phyloP scores from a whole-genome alignment of 1,140 invertebrate species.

The Megalonaias nervosa region DNA sequence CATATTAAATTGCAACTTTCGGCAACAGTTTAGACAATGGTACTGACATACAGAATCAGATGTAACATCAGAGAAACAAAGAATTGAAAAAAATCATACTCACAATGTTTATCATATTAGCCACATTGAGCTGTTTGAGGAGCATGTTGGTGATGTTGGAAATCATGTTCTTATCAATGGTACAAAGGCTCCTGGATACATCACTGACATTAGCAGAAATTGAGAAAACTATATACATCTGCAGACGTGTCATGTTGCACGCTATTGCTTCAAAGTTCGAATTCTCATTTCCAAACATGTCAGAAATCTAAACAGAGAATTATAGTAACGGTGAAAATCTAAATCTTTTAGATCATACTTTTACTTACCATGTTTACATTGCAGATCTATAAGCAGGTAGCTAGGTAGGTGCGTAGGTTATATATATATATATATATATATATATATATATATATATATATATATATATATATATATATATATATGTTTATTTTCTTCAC shows the following conservation, averaged over 20 bases:
- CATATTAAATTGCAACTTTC: no score
- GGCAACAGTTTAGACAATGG: no score
- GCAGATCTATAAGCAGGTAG: no score
- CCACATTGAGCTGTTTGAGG: slow-evolving; percentile 13
- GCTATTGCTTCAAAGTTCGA: slow-evolving; percentile 16
- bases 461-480: no score
- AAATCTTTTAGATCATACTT: neutral
- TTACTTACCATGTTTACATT: no score
- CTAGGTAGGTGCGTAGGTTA: no score
- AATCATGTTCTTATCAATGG: slow-evolving; percentile 12
- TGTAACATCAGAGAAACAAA: no score
- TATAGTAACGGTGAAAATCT: neutral
- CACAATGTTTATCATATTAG: slow-evolving; percentile 19
- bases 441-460: no score
- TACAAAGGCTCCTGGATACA: slow-evolving; percentile 15
- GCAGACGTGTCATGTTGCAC: slow-evolving; percentile 13
- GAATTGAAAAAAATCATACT: neutral
- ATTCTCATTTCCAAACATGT: neutral
- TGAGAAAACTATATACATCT: slow-evolving; percentile 9
- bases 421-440: no score
- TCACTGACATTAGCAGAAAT: slow-evolving; percentile 11
- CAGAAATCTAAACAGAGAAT: slow-evolving; percentile 1
- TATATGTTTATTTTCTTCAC: no score
- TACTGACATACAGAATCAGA: no score
- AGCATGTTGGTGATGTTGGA: slow-evolving; percentile 21